Base-by-base conservation (phyloP, 1,140 invertebrate species). In the Onthophagus taurus region DNA sequence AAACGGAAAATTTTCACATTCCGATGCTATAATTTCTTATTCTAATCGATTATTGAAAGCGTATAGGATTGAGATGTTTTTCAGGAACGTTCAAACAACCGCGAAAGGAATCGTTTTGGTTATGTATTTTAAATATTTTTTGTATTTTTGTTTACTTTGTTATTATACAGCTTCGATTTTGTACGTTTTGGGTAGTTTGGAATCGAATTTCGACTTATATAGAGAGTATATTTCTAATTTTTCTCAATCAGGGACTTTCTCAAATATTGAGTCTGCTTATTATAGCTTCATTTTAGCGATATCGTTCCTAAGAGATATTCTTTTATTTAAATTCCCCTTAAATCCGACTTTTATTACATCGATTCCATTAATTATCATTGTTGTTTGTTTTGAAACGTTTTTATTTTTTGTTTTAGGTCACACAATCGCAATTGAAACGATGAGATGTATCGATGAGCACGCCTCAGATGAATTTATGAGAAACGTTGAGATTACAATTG, bases 31-130 rank as follows among this genome's bases (percentile, higher is more conserved):
- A 16, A 23, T 33, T 16, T 33, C 6, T 13, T 7, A 33, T 6
- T 33, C 14, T 6, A n/a, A 12, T 33, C 31, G 11, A 12, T 33
- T 42, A 4, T 31, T 42, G 8, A 42, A 30, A 13, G n/a, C 31
- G 3, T 19, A 29, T 16, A 42, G 13, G 23, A 13, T 42, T 8
- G 39, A 3, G 13, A 19, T 18, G 14, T 37, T 21, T 16, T 18
- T 7, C 6, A 7, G 13, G 7, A 7, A 4, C 9, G 11, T 4
- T 14, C 29, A 14, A 11, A 11, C 9, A 8, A 20, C 13, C 11
- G 19, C 13, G 23, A 5, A 29, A 24, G 4, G 16, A 23, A 13
- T 21, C 6, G 9, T 16, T 3, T 9, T 6, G 9, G 4, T 23
- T 18, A 13, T 11, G 20, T 24, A 4, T 3, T 7, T 12, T 20